Base-by-base conservation (phyloP, 2,797 vertebrate species). In the Denticeps clupeoides region DNA sequence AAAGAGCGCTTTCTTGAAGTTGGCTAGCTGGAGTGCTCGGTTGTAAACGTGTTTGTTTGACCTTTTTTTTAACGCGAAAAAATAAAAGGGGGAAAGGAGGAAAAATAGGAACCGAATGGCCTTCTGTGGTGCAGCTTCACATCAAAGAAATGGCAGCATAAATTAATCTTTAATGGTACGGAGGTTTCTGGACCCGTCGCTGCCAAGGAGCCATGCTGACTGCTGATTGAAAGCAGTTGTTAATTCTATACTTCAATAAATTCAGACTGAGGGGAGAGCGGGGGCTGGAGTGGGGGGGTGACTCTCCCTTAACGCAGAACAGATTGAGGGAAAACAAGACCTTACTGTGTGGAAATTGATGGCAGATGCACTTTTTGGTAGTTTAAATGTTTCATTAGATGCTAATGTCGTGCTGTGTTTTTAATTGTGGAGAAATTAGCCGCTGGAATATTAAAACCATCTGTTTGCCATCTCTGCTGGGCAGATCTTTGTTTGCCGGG, bases 341-440 rank as follows among this genome's bases (percentile, higher is more conserved):
- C 85, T 89, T 86, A 80, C 87, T 89, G 85, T 85, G 84, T 87
- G 80, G 82, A 89, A 92, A 93, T 90, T 82, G 89, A 89, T 88
- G 86, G 83, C 90, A 93, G 89, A 91, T 87, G 87, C 87, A 85
- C 85, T 85, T 85, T 86, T 82, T 87, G 82, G 82, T 88, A 89
- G 89, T 91, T 94, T 91, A 88, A 90, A 89, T 94, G 88, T 93
- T 93, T 91, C 87, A 93, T 90, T 91, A 90, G 88, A 90, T 86
- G 83, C 85, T 92, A 93, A 93, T 91, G 86, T 92, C 87, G 90
- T 72, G 83, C 87, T 90, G 87, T 89, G 87, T 88, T 88, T 97
- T 92, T 93, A 94, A 91, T 90, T 93, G 88, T 91, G 89, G 85
- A 84, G 86, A 89, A 92, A 90, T 94, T 90, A 89, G 87, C 87